A percentile compares a stretch with the other conserved stretches of the same genome.
phyloP scores from a whole-genome alignment of 1,140 invertebrate genomes.

The Caenorhabditis remanei region DNA sequence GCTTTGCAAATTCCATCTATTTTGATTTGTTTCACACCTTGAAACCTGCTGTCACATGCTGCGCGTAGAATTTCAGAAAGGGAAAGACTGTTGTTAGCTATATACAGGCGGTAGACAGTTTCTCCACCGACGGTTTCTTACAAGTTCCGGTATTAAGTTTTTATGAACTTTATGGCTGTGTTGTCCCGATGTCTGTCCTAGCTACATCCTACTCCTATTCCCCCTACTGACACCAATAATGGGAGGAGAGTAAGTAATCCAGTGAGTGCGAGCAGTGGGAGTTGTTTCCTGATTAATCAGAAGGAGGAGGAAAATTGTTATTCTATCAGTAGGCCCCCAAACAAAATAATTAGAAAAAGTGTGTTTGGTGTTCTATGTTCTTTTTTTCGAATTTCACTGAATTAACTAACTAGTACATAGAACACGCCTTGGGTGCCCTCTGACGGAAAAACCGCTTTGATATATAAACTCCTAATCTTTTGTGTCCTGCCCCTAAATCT shows the following conservation, averaged over 20 bases:
- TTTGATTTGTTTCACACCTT: constrained; percentile 55
- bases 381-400: constrained; percentile 31
- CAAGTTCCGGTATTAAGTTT: not conserved
- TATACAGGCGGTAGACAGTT: not conserved
- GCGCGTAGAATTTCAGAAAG: constrained; percentile 28
- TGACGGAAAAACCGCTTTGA: not conserved
- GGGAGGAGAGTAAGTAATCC: constrained; percentile 27
- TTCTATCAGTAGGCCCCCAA: constrained; percentile 28
- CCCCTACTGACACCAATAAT: not conserved
- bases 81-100: constrained; percentile 1
- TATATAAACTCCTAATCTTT: constrained; percentile 45
- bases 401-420: not conserved
- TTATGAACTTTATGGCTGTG: not conserved
- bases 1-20: constrained; percentile 52
- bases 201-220: not conserved
- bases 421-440: constrained; percentile 17
- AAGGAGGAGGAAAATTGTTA: constrained; percentile 28
- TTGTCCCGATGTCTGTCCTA: too few species aligned
- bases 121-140: not conserved
- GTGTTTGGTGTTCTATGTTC: constrained; percentile 26
- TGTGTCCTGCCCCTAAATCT: constrained; percentile 28
- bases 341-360: constrained; percentile 26
- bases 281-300: constrained; percentile 37
- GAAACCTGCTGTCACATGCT: constrained; percentile 52
- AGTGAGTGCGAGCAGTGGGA: not conserved